phyloP scores from a whole-genome alignment of 2,888 invertebrate species.

The Megastigmus dorsalis region DNA sequence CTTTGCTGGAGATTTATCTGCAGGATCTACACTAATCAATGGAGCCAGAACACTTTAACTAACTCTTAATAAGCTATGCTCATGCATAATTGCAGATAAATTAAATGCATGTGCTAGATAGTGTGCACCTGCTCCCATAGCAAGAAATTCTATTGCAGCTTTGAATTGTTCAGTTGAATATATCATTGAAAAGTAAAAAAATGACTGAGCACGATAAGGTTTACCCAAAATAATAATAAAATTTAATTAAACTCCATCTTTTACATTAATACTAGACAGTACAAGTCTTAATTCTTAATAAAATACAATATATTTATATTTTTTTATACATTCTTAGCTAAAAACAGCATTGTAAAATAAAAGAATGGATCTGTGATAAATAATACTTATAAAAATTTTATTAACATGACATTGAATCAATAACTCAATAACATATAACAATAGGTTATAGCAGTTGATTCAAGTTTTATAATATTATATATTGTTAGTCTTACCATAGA shows the following conservation, averaged over 20 bases:
- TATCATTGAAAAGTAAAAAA: slow-evolving; percentile 90
- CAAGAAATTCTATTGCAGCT: slow-evolving; percentile 94
- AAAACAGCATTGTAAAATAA: too few relatives aligned
- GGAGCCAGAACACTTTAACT: slow-evolving; percentile 72
- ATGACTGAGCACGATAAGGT: slow-evolving; percentile 91
- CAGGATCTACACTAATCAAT: slow-evolving; percentile 80
- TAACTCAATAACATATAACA: too few relatives aligned
- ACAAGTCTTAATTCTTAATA: neutral
- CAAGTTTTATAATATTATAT: too few relatives aligned
- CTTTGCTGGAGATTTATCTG: slow-evolving; percentile 86
- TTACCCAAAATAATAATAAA: slow-evolving; percentile 80
- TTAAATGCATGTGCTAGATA: slow-evolving; percentile 93
- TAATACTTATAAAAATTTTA: too few relatives aligned
- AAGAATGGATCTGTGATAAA: too few relatives aligned
- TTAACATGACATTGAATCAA: too few relatives aligned
- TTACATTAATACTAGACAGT: slow-evolving; percentile 25
- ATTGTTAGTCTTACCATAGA: slow-evolving; percentile 85
- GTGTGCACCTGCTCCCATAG: slow-evolving; percentile 83
- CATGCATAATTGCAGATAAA: slow-evolving; percentile 92
- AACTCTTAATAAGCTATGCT: slow-evolving; percentile 85
- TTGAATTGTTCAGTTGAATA: slow-evolving; percentile 98
- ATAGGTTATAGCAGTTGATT: too few relatives aligned
- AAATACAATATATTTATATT: too few relatives aligned
- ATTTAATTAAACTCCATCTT: neutral
- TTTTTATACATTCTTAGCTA: too few relatives aligned